Evolutionary conservation across 2,888 invertebrate species (phyloP).

Genomic region (Plebejus argus): DNA sequence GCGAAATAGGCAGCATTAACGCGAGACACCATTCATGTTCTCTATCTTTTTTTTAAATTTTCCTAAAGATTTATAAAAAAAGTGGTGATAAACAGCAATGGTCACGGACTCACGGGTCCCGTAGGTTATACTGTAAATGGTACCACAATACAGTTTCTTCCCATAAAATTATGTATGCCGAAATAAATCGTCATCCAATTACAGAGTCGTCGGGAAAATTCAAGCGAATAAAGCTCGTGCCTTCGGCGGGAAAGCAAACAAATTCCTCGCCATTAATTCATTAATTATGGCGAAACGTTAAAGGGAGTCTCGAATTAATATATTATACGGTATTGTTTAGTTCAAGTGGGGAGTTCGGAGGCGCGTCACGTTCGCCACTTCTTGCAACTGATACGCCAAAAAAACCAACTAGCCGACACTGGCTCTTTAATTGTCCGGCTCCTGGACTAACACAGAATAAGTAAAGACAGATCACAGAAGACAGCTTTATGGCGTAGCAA

Average conservation of each 20-base stretch:
- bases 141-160: neutral
- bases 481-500: neutral
- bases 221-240: conserved; percentile 12
- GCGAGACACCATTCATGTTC: too few relatives aligned
- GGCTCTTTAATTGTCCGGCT: conserved; percentile 24
- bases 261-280: conserved; percentile 29
- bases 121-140: neutral
- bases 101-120: neutral
- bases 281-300: conserved; percentile 29
- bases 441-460: conserved; percentile 6
- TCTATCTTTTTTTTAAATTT: too few relatives aligned
- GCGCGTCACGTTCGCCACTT: conserved; percentile 18
- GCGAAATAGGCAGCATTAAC: too few relatives aligned
- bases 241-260: conserved; percentile 26
- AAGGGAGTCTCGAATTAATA: conserved; percentile 26
- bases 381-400: conserved; percentile 14
- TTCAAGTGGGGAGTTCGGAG: conserved; percentile 8
- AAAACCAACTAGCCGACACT: conserved; percentile 27
- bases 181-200: conserved; percentile 21
- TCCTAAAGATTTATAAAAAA: neutral
- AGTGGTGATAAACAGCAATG: neutral
- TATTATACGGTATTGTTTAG: conserved; percentile 31
- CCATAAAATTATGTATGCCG: neutral
- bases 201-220: conserved; percentile 8
- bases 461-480: neutral